Percentiles rank a stretch among this genome's conserved stretches.
These are phyloP conservation scores for Diorhabda sublineata DNA, from an alignment of 1,140 invertebrate species.

Conservation along the genomic window DNA sequence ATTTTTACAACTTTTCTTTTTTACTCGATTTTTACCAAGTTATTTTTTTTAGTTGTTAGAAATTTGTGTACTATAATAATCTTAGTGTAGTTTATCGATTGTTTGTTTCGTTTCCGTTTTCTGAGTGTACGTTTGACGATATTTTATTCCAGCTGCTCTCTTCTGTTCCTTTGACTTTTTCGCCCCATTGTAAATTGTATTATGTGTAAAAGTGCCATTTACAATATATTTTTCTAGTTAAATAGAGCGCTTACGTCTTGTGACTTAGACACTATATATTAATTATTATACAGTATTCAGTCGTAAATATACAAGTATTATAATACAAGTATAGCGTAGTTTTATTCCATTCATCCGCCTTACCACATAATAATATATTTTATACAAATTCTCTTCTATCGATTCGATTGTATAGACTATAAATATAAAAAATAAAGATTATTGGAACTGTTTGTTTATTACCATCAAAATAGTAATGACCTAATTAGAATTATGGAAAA, in stretches of 20 bases:
- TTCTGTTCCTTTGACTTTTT: conserved; percentile 17
- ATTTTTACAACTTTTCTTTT: conserved; percentile 17
- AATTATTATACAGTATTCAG: conserved; percentile 42
- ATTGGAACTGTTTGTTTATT: too few relatives aligned
- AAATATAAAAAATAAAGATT: too few relatives aligned
- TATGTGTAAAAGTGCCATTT: conserved; percentile 47
- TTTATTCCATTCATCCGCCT: neutral
- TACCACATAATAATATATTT: neutral
- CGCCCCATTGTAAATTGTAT: conserved; percentile 37
- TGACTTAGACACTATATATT: conserved; percentile 46
- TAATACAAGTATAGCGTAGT: conserved; percentile 29
- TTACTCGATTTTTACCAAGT: conserved; percentile 12
- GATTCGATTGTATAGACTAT: neutral
- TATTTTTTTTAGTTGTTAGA: conserved; percentile 24
- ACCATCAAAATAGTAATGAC: too few relatives aligned
- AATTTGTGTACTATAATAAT: conserved; percentile 27
- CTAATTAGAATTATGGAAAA: too few relatives aligned
- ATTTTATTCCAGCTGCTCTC: conserved; percentile 16
- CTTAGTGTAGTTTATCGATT: conserved; percentile 23
- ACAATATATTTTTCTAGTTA: conserved; percentile 48
- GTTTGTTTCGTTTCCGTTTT: conserved; percentile 12
- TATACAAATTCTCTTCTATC: neutral
- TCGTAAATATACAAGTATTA: conserved; percentile 47
- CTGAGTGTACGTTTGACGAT: conserved; percentile 11
- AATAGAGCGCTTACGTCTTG: conserved; percentile 47